Conservation (phyloP, 1,140 invertebrate genomes). For the Agrypnia vestita region DNA sequence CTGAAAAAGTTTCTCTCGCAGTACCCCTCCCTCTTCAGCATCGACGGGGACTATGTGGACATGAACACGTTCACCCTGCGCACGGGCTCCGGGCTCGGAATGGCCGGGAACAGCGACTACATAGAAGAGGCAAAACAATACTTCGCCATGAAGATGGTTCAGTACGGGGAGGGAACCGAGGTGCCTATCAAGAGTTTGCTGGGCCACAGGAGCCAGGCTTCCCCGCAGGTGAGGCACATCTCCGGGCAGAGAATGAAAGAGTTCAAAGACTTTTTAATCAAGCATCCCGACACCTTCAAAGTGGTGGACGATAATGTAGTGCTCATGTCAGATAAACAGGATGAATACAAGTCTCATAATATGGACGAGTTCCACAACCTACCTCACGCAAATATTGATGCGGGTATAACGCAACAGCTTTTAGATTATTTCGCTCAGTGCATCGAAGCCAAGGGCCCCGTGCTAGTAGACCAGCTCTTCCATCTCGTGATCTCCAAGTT, state of each 20-base stretch:
- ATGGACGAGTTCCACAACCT: constrained; percentile 77
- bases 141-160: constrained; percentile 91
- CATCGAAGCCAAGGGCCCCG: constrained; percentile 84
- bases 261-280: constrained; percentile 91
- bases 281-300: constrained; percentile 90
- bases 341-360: constrained; percentile 74
- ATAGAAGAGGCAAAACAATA: constrained; percentile 95
- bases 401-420: constrained; percentile 82
- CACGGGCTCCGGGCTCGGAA: constrained; percentile 71
- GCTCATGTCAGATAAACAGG: constrained; percentile 76
- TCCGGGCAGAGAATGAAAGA: constrained; percentile 95
- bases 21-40: constrained; percentile 92
- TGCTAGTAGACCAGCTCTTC: constrained; percentile 90
- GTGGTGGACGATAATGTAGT: constrained; percentile 89
- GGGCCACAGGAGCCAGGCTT: constrained; percentile 94
- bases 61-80: constrained; percentile 84
- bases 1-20: constrained; percentile 92
- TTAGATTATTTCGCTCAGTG: constrained; percentile 85
- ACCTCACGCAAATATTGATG: constrained; percentile 86
- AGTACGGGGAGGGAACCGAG: constrained; percentile 91
- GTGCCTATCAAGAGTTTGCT: constrained; percentile 94
- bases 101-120: constrained; percentile 83
- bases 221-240: constrained; percentile 95
- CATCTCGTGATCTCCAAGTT: constrained; percentile 85
- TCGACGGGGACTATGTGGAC: constrained; percentile 93